Base-by-base conservation (phyloP, 2,888 invertebrate species). In the Ennomos quercinarius region DNA sequence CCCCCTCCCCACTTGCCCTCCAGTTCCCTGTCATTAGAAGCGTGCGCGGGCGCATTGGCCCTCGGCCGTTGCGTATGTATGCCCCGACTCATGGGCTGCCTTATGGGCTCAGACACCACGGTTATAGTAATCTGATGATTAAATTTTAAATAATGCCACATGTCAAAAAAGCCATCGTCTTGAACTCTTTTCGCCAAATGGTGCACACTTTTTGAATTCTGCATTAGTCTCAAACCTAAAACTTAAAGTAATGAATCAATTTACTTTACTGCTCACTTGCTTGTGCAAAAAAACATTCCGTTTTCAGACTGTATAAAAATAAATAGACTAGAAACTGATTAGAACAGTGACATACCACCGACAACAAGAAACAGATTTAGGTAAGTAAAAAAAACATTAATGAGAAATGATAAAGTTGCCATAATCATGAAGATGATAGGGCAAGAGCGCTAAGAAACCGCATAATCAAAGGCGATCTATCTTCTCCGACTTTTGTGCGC, bases 21-120 rank as follows among this genome's bases (percentile, higher is more conserved):
- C 63, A 71, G 70, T 71, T 81, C 75, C 78, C 83, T 81, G 87
- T 87, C 87, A 89, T 91, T 91, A 91, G 91, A 89, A 87, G 89
- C 80, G 78, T 80, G 84, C 90, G 89, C 90, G 84, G 81, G 89
- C 91, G 90, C 91, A 90, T 86, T 89, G 91, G 89, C 91, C 90
- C 88, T 84, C 84, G 74, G 76, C 77, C 75, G 76, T 72, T 76
- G 75, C 70, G 81, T 81, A 77, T 74, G 27, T 27, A 27, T 27
- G 27, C 27, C 17, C 27, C 27, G 27, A 27, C 27, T 27, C 27
- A 27, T 27, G 81, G 80, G 73, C 75, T 78, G 75, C 75, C 80
- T 74, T 75, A 75, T 72, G 73, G 72, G 74, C 77, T 76, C 80
- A 73, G 76, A 73, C 77, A 81, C 77, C 78, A 80, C 76, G 74